Evolutionary conservation across 2,888 invertebrate species (phyloP).

Genomic region (Clanis bilineata): DNA sequence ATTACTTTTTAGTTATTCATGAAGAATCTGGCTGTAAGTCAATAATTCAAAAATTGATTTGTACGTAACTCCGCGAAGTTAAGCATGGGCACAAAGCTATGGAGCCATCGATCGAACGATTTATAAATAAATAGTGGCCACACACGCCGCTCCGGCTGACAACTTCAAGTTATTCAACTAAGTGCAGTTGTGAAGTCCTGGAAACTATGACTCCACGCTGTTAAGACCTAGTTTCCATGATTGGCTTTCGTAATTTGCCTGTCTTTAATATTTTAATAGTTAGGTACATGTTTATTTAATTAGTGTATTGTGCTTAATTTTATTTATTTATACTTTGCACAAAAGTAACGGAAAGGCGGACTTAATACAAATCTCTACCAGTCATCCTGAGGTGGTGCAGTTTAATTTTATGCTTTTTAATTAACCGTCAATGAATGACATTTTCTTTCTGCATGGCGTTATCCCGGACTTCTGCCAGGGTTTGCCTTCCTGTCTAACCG

Average conservation of each 20-base stretch:
- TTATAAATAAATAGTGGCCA: slow-evolving; percentile 38
- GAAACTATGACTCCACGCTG: slow-evolving; percentile 22
- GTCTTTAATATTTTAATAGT: neutral
- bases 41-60: neutral
- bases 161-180: slow-evolving; percentile 26
- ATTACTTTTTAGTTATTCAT: too few relatives aligned
- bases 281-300: neutral
- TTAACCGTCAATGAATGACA: too few relatives aligned
- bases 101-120: slow-evolving; percentile 31
- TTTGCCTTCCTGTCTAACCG: too few relatives aligned
- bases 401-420: too few relatives aligned
- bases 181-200: slow-evolving; percentile 29
- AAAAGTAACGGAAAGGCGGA: too few relatives aligned
- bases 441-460: too few relatives aligned
- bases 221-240: neutral
- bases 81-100: neutral
- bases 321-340: too few relatives aligned
- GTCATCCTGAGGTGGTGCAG: too few relatives aligned
- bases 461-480: too few relatives aligned
- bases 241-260: neutral
- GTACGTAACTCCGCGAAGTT: neutral
- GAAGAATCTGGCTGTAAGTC: too few relatives aligned
- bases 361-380: too few relatives aligned
- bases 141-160: slow-evolving; percentile 28
- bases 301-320: too few relatives aligned